These are phyloP conservation scores for Noctua janthina DNA, from an alignment of 2,888 invertebrate species.

Conservation along the genomic window DNA sequence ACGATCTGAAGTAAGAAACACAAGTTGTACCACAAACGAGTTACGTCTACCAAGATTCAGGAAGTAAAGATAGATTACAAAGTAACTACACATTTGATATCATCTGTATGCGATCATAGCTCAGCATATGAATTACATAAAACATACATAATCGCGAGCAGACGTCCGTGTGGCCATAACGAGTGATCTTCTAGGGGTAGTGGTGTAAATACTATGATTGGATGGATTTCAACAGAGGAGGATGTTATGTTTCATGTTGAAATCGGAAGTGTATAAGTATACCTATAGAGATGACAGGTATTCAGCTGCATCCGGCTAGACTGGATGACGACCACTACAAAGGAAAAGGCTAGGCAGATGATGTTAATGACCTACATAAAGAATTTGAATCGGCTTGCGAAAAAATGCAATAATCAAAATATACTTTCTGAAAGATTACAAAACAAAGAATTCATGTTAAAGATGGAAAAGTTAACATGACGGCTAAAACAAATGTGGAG, in stretches of 20 bases:
- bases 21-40: slow-evolving; percentile 6
- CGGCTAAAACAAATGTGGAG: background rate
- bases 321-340: background rate
- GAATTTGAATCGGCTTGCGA: background rate
- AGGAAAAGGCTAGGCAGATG: background rate
- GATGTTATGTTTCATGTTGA: background rate
- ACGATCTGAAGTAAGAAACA: slow-evolving; percentile 47
- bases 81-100: slow-evolving; percentile 55
- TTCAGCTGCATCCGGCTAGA: background rate
- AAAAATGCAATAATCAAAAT: background rate
- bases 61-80: slow-evolving; percentile 59
- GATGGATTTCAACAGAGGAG: slow-evolving; percentile 12
- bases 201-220: slow-evolving; percentile 36
- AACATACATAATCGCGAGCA: slow-evolving; percentile 26
- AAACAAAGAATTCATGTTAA: background rate
- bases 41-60: slow-evolving; percentile 49
- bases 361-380: background rate
- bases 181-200: slow-evolving; percentile 30
- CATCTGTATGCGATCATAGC: slow-evolving; percentile 46
- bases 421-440: background rate
- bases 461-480: background rate
- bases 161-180: slow-evolving; percentile 19
- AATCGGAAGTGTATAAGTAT: background rate
- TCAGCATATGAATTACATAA: slow-evolving; percentile 52
- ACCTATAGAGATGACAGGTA: background rate